phyloP scores from a whole-genome alignment of 1,140 invertebrate genomes.

The Atta colombica region DNA sequence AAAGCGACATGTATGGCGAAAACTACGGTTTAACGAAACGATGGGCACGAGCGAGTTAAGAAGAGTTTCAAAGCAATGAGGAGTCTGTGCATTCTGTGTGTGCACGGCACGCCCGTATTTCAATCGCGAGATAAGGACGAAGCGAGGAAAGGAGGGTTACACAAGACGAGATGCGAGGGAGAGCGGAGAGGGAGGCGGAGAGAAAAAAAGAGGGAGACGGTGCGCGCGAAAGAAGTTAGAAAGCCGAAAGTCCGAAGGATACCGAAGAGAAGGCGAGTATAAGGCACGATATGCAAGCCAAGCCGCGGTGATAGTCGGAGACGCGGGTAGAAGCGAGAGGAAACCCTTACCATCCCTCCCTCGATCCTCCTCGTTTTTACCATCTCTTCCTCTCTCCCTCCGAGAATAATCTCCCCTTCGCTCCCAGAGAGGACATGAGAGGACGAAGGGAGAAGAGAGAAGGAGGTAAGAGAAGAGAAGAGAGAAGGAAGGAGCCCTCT shows the following conservation, averaged over 20 bases:
- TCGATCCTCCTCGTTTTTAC: background rate
- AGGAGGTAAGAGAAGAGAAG: conserved; percentile 13
- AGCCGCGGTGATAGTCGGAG: conserved; percentile 57
- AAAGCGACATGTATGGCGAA: conserved; percentile 67
- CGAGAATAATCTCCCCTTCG: background rate
- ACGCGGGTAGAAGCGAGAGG: conserved; percentile 23
- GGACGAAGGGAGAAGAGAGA: background rate
- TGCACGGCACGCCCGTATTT: conserved; percentile 82
- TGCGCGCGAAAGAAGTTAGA: conserved; percentile 54
- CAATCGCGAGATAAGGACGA: conserved; percentile 80
- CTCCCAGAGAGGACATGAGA: conserved; percentile 22
- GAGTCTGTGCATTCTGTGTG: conserved; percentile 45
- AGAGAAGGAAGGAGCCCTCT: conserved; percentile 54
- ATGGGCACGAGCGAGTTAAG: conserved; percentile 65
- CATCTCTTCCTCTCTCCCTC: background rate
- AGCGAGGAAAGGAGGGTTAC: conserved; percentile 47
- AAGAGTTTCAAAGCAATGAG: conserved; percentile 31
- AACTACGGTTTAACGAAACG: conserved; percentile 69
- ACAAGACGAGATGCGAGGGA: conserved; percentile 1
- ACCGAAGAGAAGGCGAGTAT: conserved; percentile 70
- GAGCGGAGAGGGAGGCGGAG: background rate
- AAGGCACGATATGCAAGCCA: conserved; percentile 69
- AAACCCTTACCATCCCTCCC: background rate
- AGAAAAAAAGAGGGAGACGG: conserved; percentile 22
- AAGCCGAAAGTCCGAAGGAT: conserved; percentile 79